Evolutionary conservation across 2,888 invertebrate genomes (phyloP).

Genomic region (Diarsia mendica): DNA sequence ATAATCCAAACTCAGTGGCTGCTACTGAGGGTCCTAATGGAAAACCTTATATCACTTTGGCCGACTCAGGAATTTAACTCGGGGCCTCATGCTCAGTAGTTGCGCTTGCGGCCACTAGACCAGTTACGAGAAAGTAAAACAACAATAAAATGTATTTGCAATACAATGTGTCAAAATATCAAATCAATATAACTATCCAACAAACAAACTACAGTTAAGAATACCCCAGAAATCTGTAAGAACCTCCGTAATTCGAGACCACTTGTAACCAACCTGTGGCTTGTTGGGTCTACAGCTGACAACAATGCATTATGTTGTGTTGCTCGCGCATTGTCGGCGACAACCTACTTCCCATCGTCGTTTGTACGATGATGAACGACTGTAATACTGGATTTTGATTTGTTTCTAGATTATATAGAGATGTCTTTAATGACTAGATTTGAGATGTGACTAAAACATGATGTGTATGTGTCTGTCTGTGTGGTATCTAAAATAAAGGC

Average conservation of each 20-base stretch:
- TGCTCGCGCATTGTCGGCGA: slow-evolving; percentile 30
- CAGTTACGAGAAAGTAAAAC: too few species aligned
- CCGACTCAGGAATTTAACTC: too few species aligned
- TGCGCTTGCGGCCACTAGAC: too few species aligned
- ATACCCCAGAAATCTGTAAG: slow-evolving; percentile 19
- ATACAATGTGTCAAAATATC: background rate
- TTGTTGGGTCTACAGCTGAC: slow-evolving; percentile 27
- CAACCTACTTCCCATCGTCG: slow-evolving; percentile 45
- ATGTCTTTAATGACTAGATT: background rate
- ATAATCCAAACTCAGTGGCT: too few species aligned
- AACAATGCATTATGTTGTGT: slow-evolving; percentile 37
- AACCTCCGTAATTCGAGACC: slow-evolving; percentile 26
- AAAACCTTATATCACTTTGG: too few species aligned
- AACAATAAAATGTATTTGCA: too few species aligned
- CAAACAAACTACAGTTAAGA: background rate
- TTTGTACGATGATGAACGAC: slow-evolving; percentile 31
- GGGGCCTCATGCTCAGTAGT: too few species aligned
- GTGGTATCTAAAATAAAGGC: background rate
- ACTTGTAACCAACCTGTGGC: slow-evolving; percentile 49
- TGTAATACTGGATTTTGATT: slow-evolving; percentile 3
- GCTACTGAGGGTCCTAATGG: too few species aligned
- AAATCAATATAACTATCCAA: background rate
- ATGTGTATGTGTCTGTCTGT: too few species aligned
- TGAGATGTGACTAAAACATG: background rate
- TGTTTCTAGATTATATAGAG: slow-evolving; percentile 13